Percentiles rank a stretch among this genome's conserved stretches.
Conservation (phyloP, 2,113 vertebrate genomes). For the Alligator mississippiensis region DNA sequence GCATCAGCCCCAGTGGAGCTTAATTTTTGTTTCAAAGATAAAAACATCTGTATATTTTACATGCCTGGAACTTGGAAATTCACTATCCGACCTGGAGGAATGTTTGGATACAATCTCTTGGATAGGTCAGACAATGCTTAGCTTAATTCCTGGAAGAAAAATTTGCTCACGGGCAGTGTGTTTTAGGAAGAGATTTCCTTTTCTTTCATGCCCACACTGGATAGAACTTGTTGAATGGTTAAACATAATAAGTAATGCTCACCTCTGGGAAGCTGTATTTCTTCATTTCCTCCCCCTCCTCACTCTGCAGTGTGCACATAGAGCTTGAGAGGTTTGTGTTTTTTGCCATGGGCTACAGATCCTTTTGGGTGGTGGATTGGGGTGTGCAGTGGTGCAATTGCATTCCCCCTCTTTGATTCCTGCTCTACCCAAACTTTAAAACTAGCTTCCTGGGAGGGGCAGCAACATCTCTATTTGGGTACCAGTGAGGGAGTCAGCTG, state of each 20-base stretch:
- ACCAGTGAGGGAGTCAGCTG: no score
- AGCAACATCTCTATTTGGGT: no score
- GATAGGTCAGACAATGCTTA: conserved; percentile 16
- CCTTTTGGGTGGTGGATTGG: background rate
- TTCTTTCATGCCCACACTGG: background rate
- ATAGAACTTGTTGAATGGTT: background rate
- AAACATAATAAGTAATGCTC: background rate
- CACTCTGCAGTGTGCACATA: conserved; percentile 10
- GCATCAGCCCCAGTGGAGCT: conserved; percentile 33
- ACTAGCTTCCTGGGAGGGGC: no score
- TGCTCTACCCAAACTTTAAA: no score
- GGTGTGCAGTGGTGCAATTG: no score
- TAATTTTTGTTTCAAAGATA: conserved; percentile 62
- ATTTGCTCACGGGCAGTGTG: background rate
- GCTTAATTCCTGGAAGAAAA: background rate
- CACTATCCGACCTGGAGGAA: background rate
- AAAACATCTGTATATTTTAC: background rate
- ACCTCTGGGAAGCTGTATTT: conserved; percentile 24
- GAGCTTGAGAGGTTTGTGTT: background rate
- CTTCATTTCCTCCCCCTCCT: no score
- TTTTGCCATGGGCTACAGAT: background rate
- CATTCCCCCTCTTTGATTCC: no score
- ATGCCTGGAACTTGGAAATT: background rate
- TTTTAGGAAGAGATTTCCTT: background rate
- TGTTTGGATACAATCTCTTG: conserved; percentile 24